Conservation (phyloP, 2,113 vertebrate genomes). For the Antidorcas marsupialis region DNA sequence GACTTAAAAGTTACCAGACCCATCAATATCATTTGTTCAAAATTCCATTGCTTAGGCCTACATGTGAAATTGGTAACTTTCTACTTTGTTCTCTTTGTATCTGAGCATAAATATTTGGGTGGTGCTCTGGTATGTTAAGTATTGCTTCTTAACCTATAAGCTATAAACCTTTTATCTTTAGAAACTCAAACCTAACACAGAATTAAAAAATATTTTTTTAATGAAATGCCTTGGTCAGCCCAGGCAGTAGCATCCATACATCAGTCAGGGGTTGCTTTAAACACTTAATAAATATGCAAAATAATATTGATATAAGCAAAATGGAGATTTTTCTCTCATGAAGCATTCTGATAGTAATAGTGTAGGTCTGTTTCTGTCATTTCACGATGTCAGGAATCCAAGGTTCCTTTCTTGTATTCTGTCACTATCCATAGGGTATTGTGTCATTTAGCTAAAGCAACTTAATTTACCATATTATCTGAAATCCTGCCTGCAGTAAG, state of each 20-base stretch:
- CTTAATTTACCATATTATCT: background rate
- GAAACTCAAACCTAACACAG: background rate
- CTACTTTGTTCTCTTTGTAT: background rate
- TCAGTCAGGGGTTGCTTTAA: background rate
- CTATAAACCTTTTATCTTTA: background rate
- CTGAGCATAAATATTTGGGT: background rate
- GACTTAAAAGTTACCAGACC: background rate
- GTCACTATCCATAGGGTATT: background rate
- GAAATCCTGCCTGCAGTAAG: background rate
- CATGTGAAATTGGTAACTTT: background rate
- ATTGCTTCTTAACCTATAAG: background rate
- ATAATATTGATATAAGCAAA: background rate
- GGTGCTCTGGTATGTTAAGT: background rate
- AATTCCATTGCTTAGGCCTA: background rate
- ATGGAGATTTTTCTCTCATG: background rate
- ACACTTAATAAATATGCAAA: background rate
- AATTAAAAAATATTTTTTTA: background rate
- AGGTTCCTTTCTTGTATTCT: background rate
- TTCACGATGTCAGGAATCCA: background rate
- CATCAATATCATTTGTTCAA: background rate
- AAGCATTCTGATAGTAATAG: background rate
- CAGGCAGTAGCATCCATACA: background rate
- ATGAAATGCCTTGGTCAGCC: background rate
- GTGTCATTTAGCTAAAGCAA: background rate
- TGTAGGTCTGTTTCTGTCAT: background rate